A percentile compares a stretch with the other conserved stretches of the same genome.
Evolutionary conservation across 2,888 invertebrate genomes (phyloP).

Genomic region (Chrysomela aeneicollis): DNA sequence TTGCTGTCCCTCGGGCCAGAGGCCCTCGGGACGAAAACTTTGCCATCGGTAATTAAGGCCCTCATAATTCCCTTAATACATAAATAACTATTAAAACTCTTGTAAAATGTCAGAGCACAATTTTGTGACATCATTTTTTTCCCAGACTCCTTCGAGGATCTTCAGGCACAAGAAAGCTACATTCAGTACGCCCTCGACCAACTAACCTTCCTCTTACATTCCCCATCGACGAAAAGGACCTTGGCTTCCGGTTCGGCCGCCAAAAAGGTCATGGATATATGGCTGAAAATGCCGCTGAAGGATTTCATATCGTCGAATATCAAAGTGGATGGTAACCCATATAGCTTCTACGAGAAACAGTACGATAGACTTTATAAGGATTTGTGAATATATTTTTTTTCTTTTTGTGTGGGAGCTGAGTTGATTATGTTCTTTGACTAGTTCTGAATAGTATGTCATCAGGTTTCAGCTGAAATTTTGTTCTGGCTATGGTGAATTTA

Average conservation of each 20-base stretch:
- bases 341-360: constrained; percentile 42
- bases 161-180: constrained; percentile 40
- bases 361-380: constrained; percentile 36
- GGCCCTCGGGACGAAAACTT: too few relatives aligned
- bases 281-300: constrained; percentile 46
- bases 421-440: too few relatives aligned
- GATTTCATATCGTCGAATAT: constrained; percentile 42
- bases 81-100: too few relatives aligned
- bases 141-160: constrained; percentile 39
- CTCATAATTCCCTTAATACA: too few relatives aligned
- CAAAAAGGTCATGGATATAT: constrained; percentile 40
- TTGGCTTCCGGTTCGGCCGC: constrained; percentile 33
- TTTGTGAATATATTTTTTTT: constrained; percentile 17
- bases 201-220: constrained; percentile 39
- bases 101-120: not conserved
- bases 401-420: too few relatives aligned
- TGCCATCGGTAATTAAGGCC: too few relatives aligned
- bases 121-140: not conserved
- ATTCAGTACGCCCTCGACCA: constrained; percentile 38
- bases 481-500: too few relatives aligned
- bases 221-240: constrained; percentile 33
- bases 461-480: too few relatives aligned
- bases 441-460: too few relatives aligned
- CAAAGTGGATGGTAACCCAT: constrained; percentile 39
- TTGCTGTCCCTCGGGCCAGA: too few relatives aligned